phyloP scores from a whole-genome alignment of 2,797 vertebrate genomes.

The Pangasius djambal region DNA sequence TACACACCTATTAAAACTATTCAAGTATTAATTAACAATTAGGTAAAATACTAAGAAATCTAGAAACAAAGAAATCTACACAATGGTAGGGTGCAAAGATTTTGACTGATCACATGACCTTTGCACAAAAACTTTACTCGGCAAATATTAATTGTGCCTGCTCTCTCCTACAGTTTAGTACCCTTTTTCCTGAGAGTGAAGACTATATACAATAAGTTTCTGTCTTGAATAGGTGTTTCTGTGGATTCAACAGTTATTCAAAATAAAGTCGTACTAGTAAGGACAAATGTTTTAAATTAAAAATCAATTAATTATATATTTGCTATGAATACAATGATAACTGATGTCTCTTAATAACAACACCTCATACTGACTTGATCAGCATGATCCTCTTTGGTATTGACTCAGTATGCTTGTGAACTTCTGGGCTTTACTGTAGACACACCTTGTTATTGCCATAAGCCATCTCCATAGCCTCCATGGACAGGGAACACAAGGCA shows the following conservation, averaged over 20 bases:
- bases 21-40: neutral
- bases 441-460: slow-evolving; percentile 96
- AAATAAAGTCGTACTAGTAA: too few relatives aligned
- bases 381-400: neutral
- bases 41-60: too few relatives aligned
- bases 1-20: neutral
- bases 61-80: neutral
- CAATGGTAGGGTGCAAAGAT: neutral
- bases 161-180: neutral
- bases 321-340: neutral
- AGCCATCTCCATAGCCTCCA: slow-evolving; percentile 99
- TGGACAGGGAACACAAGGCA: slow-evolving; percentile 94
- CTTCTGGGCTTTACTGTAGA: neutral
- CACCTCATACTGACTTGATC: neutral
- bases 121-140: neutral
- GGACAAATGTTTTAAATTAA: too few relatives aligned
- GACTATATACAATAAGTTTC: neutral
- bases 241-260: too few relatives aligned
- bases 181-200: neutral
- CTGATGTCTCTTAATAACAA: neutral
- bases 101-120: neutral
- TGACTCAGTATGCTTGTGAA: neutral
- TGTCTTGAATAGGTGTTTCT: too few relatives aligned
- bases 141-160: neutral
- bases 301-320: neutral